These are phyloP conservation scores for Microcaecilia unicolor DNA, from an alignment of 2,797 vertebrate species.

Conservation along the genomic window DNA sequence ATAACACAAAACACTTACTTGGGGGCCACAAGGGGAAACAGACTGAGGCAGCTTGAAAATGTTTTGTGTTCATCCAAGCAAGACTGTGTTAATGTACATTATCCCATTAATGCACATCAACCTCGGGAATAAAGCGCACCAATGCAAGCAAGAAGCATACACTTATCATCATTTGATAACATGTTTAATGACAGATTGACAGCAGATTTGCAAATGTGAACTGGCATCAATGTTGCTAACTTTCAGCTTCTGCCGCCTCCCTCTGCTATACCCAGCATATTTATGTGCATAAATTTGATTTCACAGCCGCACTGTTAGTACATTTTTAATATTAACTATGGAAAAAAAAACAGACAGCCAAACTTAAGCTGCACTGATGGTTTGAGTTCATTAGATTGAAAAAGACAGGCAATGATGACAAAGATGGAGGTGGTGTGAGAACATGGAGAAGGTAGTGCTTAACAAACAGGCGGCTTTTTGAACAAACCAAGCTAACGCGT, in stretches of 20 bases:
- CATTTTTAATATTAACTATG: slow-evolving; percentile 77
- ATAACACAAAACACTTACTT: slow-evolving; percentile 77
- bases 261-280: slow-evolving; percentile 78
- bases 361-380: slow-evolving; percentile 71
- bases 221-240: slow-evolving; percentile 79
- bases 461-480: slow-evolving; percentile 35
- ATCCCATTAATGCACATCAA: slow-evolving; percentile 91
- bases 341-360: slow-evolving; percentile 69
- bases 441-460: slow-evolving; percentile 42
- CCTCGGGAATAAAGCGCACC: slow-evolving; percentile 71
- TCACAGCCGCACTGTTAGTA: slow-evolving; percentile 78
- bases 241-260: slow-evolving; percentile 74
- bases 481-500: slow-evolving; percentile 19
- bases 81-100: slow-evolving; percentile 85
- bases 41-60: slow-evolving; percentile 80
- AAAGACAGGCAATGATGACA: slow-evolving; percentile 59
- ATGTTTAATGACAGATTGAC: slow-evolving; percentile 98
- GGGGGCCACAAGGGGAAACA: slow-evolving; percentile 75
- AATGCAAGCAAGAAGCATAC: slow-evolving; percentile 74
- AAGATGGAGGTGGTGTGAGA: slow-evolving; percentile 51
- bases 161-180: slow-evolving; percentile 97
- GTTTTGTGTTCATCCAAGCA: slow-evolving; percentile 92
- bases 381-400: slow-evolving; percentile 74
- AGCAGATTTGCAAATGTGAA: slow-evolving; percentile 88
- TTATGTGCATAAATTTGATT: slow-evolving; percentile 92